Conservation (phyloP, 2,888 invertebrate genomes). For the Mythimna albipuncta region DNA sequence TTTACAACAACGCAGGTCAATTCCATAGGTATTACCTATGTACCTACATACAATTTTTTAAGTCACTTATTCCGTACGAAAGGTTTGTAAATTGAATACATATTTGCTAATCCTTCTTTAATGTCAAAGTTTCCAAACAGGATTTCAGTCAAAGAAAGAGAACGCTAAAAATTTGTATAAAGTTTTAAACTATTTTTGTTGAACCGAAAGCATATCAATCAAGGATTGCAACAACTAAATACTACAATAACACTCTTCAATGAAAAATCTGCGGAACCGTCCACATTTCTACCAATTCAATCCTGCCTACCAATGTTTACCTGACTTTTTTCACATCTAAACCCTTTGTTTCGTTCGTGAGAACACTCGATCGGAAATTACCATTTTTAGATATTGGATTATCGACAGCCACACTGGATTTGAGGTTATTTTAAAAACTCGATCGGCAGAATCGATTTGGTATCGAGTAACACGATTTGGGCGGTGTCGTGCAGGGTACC, state of each 20-base stretch:
- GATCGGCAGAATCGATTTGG: slow-evolving; percentile 76
- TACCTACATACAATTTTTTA: too few relatives aligned
- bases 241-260: not conserved
- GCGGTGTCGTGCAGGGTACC: slow-evolving; percentile 68
- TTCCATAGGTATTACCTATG: not conserved
- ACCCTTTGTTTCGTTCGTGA: slow-evolving; percentile 87
- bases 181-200: not conserved
- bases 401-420: slow-evolving; percentile 74
- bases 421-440: slow-evolving; percentile 78
- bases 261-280: slow-evolving; percentile 55
- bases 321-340: slow-evolving; percentile 81
- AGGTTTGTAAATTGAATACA: not conserved
- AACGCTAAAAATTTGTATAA: not conserved
- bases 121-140: too few relatives aligned
- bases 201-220: not conserved
- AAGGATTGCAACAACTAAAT: not conserved
- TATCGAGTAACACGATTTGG: slow-evolving; percentile 81
- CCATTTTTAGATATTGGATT: slow-evolving; percentile 90
- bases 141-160: too few relatives aligned
- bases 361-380: slow-evolving; percentile 86
- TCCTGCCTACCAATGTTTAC: slow-evolving; percentile 71
- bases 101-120: not conserved
- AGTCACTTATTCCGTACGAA: too few relatives aligned
- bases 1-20: not conserved
- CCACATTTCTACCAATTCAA: slow-evolving; percentile 1